phyloP scores from a whole-genome alignment of 2,113 vertebrate species.

The Cyanocitta stelleri region DNA sequence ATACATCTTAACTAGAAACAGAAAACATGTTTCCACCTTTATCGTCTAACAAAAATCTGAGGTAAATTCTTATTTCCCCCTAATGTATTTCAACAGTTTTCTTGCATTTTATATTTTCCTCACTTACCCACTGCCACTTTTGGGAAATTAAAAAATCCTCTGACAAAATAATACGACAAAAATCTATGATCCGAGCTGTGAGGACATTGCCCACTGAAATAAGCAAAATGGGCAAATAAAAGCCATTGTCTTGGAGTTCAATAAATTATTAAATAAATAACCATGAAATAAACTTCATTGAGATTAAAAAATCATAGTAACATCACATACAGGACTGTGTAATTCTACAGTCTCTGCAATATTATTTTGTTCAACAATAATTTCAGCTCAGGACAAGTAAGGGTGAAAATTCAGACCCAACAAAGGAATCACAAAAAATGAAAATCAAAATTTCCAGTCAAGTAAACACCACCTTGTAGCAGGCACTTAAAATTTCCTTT shows the following conservation, averaged over 20 bases:
- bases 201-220: background rate
- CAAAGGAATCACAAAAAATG: background rate
- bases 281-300: background rate
- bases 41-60: background rate
- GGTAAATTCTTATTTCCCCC: background rate
- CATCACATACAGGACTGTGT: background rate
- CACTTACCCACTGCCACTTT: background rate
- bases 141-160: background rate
- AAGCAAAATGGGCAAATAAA: background rate
- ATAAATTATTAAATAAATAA: background rate
- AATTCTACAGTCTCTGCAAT: background rate
- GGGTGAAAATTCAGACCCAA: background rate
- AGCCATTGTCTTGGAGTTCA: background rate
- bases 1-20: background rate
- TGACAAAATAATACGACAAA: background rate
- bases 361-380: background rate
- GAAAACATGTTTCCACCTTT: background rate
- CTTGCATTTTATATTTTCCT: background rate
- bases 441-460: background rate
- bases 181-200: fast-evolving
- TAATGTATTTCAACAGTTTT: background rate
- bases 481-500: background rate
- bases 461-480: background rate
- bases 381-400: background rate
- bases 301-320: background rate